A percentile compares a stretch with the other conserved stretches of the same genome.
Evolutionary conservation across 2,888 invertebrate species (phyloP).

Genomic region (Chalcis sispes): DNA sequence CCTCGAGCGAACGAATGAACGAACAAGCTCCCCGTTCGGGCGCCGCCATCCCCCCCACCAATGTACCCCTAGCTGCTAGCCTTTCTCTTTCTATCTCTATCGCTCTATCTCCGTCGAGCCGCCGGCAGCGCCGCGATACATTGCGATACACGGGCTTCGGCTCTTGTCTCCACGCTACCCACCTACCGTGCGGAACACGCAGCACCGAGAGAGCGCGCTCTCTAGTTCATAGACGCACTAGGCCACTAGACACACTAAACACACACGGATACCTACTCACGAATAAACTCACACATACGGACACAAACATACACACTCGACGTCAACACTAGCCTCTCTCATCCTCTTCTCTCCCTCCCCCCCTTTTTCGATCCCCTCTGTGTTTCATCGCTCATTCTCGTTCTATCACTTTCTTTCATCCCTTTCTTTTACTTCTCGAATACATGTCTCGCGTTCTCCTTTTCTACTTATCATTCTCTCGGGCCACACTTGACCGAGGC

Average conservation of each 20-base stretch:
- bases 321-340: too few species aligned
- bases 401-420: constrained; percentile 4
- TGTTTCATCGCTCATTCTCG: constrained; percentile 42
- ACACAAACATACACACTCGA: too few species aligned
- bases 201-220: constrained; percentile 65
- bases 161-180: constrained; percentile 68
- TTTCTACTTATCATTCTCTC: too few species aligned
- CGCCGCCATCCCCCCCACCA: constrained; percentile 28
- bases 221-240: constrained; percentile 66
- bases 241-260: constrained; percentile 64
- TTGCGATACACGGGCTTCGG: constrained; percentile 63
- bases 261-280: too few species aligned
- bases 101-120: constrained; percentile 28
- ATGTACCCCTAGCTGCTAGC: not conserved
- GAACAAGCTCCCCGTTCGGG: constrained; percentile 53
- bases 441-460: too few species aligned
- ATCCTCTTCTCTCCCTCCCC: not conserved
- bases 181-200: constrained; percentile 65
- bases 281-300: too few species aligned
- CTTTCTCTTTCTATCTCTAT: constrained; percentile 19
- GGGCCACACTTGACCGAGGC: too few species aligned
- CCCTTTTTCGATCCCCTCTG: constrained; percentile 24
- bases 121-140: constrained; percentile 55
- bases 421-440: too few species aligned
- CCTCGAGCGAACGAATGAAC: constrained; percentile 63